phyloP scores from a whole-genome alignment of 2,113 vertebrate species.

The Bos javanicus region DNA sequence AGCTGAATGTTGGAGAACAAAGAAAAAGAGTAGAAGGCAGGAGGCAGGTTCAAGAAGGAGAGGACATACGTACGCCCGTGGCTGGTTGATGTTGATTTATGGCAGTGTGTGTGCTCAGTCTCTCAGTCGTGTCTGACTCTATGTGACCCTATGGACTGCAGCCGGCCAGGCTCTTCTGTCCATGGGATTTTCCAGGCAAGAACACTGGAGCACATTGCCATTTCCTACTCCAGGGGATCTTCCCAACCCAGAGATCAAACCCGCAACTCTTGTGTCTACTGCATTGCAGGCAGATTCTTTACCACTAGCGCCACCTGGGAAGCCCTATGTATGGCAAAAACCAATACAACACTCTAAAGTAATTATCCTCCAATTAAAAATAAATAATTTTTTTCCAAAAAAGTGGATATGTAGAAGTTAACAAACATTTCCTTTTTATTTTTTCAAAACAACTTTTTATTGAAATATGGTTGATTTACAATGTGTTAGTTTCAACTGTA shows the following conservation, averaged over 20 bases:
- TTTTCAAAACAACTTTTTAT: neutral
- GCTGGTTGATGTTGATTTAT: neutral
- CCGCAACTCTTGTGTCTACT: neutral
- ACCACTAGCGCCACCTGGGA: neutral
- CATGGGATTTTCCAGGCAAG: neutral
- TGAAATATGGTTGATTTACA: neutral
- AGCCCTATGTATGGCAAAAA: neutral
- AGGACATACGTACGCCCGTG: neutral
- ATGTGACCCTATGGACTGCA: neutral
- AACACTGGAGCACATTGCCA: neutral
- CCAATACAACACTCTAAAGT: neutral
- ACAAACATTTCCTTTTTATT: neutral
- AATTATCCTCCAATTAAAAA: neutral
- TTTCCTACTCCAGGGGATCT: too few species aligned
- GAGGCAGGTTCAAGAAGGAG: neutral
- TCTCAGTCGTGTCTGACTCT: neutral
- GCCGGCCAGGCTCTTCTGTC: neutral
- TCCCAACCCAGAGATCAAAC: too few species aligned
- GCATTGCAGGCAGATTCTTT: neutral
- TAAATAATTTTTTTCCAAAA: neutral
- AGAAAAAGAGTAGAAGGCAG: neutral
- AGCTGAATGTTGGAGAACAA: neutral
- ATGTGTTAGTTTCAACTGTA: neutral
- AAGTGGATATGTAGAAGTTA: neutral
- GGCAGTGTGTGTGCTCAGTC: neutral